A percentile compares a stretch with the other conserved stretches of the same genome.
Evolutionary conservation across 2,113 vertebrate species (phyloP).

Genomic region (Gadus chalcogrammus): DNA sequence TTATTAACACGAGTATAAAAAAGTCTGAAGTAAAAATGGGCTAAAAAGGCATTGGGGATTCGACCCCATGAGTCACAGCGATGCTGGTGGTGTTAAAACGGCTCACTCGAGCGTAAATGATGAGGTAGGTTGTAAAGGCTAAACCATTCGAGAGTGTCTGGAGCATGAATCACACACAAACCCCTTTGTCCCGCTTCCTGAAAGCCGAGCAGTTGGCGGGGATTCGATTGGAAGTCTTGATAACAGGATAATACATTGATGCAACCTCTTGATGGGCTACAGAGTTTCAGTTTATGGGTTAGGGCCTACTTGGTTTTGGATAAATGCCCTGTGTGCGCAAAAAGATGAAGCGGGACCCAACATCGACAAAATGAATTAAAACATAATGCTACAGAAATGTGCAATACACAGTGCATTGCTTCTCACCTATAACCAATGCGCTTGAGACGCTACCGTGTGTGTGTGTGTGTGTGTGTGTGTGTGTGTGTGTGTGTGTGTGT

Average conservation of each 20-base stretch:
- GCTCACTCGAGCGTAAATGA: constrained; percentile 50
- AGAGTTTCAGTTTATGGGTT: not conserved
- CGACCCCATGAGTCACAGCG: constrained; percentile 33
- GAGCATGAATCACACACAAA: constrained; percentile 51
- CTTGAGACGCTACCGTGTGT: too few species aligned
- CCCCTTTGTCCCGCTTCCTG: constrained; percentile 61
- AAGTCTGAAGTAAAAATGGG: not conserved
- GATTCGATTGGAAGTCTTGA: constrained; percentile 36
- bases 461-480: not conserved
- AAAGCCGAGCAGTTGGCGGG: constrained; percentile 33
- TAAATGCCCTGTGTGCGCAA: too few species aligned
- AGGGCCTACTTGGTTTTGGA: not conserved
- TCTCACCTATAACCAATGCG: too few species aligned
- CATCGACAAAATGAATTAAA: too few species aligned
- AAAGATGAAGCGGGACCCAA: too few species aligned
- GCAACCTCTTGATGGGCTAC: not conserved
- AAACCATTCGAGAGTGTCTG: constrained; percentile 26
- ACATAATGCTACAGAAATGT: too few species aligned
- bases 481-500: not conserved
- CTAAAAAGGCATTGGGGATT: not conserved
- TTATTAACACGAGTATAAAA: too few species aligned
- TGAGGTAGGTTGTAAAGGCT: constrained; percentile 36
- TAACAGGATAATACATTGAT: constrained; percentile 29
- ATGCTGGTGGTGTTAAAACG: constrained; percentile 38
- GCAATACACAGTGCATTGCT: too few species aligned